These are phyloP conservation scores for Melieria omissa DNA, from an alignment of 2,888 invertebrate species.

Conservation along the genomic window DNA sequence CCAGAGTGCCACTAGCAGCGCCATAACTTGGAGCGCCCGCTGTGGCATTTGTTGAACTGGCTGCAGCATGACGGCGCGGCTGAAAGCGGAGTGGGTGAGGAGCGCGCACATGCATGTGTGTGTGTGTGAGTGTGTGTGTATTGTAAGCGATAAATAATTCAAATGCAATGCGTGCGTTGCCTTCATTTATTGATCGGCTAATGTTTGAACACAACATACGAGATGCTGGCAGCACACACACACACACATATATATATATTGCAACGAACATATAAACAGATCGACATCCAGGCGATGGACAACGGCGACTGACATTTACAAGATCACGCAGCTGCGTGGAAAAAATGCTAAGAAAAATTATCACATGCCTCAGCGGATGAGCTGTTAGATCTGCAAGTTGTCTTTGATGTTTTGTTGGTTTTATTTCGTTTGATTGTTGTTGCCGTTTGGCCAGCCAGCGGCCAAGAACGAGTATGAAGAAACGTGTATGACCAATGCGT, in stretches of 20 bases:
- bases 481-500: too few relatives aligned
- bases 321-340: not conserved
- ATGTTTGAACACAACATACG: not conserved
- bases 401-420: too few relatives aligned
- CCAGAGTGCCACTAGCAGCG: not conserved
- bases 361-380: too few relatives aligned
- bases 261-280: not conserved
- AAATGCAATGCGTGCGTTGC: not conserved
- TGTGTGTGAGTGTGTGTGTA: not conserved
- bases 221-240: too few relatives aligned
- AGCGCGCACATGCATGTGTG: not conserved
- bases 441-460: too few relatives aligned
- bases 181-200: conserved; percentile 6
- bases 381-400: too few relatives aligned
- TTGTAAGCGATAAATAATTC: not conserved
- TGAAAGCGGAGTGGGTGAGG: too few relatives aligned
- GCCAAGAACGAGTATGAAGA: too few relatives aligned
- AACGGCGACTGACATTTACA: conserved; percentile 18
- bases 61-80: too few relatives aligned
- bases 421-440: too few relatives aligned
- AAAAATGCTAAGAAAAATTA: too few relatives aligned
- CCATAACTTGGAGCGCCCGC: not conserved
- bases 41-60: conserved; percentile 6
- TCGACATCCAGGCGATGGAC: not conserved
- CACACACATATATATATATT: not conserved